A percentile compares a stretch with the other conserved stretches of the same genome.
Evolutionary conservation across 1,140 invertebrate genomes (phyloP).

Genomic region (Leptonema lineaticorne): DNA sequence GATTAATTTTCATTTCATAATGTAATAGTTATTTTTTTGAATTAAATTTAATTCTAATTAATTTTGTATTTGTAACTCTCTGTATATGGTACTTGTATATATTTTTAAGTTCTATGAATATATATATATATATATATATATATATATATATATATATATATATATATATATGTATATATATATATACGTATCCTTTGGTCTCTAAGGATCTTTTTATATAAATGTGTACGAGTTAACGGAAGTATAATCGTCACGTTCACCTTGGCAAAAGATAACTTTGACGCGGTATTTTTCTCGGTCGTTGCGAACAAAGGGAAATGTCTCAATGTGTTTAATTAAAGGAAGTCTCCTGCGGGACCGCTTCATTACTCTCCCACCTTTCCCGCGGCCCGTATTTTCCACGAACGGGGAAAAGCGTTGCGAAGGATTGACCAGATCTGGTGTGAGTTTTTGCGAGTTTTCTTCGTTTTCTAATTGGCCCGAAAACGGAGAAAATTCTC

Average conservation of each 20-base stretch:
- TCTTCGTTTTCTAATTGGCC: conserved; percentile 36
- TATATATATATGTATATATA: no score
- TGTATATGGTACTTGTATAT: no score
- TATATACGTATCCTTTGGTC: no score
- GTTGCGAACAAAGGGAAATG: conserved; percentile 14
- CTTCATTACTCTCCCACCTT: conserved; percentile 31
- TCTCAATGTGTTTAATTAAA: conserved; percentile 28
- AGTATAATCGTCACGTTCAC: not conserved
- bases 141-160: no score
- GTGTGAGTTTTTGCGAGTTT: not conserved
- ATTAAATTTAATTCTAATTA: no score
- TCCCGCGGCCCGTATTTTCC: not conserved
- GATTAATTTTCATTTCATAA: no score
- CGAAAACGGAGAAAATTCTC: conserved; percentile 35
- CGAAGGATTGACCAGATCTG: not conserved
- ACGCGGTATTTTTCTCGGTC: not conserved
- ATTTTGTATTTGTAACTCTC: no score
- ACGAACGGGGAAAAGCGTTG: not conserved
- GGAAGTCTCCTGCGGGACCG: conserved; percentile 7
- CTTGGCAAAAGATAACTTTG: conserved; percentile 2
- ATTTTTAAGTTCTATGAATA: no score
- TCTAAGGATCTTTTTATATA: no score
- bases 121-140: no score
- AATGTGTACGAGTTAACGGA: not conserved
- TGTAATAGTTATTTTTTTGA: no score